phyloP scores from a whole-genome alignment of 2,113 vertebrate genomes.

The Ascaphus truei region DNA sequence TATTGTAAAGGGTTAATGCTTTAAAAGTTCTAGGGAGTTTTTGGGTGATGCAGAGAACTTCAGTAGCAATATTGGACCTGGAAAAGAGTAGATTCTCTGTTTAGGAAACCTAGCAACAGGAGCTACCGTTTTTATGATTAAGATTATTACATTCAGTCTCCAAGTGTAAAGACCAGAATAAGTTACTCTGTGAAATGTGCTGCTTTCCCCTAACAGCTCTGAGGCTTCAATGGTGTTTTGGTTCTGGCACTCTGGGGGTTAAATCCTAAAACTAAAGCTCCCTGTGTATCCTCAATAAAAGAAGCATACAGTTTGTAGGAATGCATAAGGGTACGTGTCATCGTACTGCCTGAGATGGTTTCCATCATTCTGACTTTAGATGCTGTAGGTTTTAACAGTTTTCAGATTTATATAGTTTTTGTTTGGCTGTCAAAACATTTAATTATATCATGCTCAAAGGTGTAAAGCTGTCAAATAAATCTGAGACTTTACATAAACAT shows the following conservation, averaged over 20 bases:
- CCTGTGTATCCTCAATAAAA: constrained; percentile 18
- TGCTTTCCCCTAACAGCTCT: too few species aligned
- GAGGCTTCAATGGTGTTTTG: too few species aligned
- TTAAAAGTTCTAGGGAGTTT: too few species aligned
- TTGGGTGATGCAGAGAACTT: too few species aligned
- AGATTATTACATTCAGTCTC: too few species aligned
- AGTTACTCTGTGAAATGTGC: too few species aligned
- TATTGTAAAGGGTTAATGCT: too few species aligned
- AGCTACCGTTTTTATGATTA: too few species aligned
- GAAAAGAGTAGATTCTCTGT: too few species aligned
- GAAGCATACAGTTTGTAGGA: constrained; percentile 29
- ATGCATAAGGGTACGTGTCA: constrained; percentile 22
- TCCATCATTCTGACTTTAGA: constrained; percentile 58
- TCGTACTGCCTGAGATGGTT: constrained; percentile 31
- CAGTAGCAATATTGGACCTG: too few species aligned
- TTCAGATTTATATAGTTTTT: constrained; percentile 77
- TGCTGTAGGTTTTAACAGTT: constrained; percentile 60
- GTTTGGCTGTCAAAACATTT: constrained; percentile 80
- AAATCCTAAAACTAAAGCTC: constrained; percentile 11
- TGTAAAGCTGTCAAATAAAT: constrained; percentile 86
- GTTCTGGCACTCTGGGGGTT: not conserved
- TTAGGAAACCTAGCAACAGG: too few species aligned
- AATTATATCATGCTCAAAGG: constrained; percentile 76
- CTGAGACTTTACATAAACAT: constrained; percentile 69
- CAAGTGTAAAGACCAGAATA: too few species aligned